Percentiles rank a stretch among this genome's conserved stretches.
Evolutionary conservation across 2,113 vertebrate species (phyloP).

Genomic region (Catharus fuscescens): DNA sequence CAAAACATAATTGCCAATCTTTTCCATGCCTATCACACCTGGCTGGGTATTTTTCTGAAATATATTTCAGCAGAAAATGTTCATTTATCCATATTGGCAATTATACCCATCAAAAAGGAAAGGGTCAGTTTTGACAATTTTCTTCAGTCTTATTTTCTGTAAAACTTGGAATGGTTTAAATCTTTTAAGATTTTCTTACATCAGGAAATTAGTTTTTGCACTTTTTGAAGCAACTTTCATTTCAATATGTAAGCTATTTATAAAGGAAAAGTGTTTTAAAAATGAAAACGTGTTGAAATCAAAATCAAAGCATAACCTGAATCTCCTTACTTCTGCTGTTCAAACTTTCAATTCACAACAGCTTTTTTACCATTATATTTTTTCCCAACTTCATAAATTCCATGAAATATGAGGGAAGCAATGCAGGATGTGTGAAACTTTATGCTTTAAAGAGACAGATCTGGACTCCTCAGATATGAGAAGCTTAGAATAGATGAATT

Average conservation of each 20-base stretch:
- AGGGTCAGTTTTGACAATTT: not conserved
- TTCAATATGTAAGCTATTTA: not conserved
- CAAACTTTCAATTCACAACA: not conserved
- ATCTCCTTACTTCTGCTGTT: not conserved
- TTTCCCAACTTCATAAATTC: not conserved
- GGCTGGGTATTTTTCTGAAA: not conserved
- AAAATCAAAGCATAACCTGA: not conserved
- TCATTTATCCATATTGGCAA: not conserved
- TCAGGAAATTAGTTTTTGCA: not conserved
- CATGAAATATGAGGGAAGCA: not conserved
- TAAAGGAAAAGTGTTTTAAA: not conserved
- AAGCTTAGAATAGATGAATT: not conserved
- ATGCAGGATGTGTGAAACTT: constrained; percentile 5
- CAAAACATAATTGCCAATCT: not conserved
- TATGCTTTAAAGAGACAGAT: not conserved
- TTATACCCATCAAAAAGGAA: not conserved
- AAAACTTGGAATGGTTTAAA: not conserved
- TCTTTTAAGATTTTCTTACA: not conserved
- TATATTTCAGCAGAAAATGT: not conserved
- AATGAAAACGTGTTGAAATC: not conserved
- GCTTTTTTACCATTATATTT: not conserved
- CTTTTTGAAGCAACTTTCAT: not conserved
- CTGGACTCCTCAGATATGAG: not conserved
- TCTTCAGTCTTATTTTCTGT: not conserved
- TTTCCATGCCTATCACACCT: constrained; percentile 13